Conservation (phyloP, 2,888 invertebrate species). For the Luperina nickerlii region DNA sequence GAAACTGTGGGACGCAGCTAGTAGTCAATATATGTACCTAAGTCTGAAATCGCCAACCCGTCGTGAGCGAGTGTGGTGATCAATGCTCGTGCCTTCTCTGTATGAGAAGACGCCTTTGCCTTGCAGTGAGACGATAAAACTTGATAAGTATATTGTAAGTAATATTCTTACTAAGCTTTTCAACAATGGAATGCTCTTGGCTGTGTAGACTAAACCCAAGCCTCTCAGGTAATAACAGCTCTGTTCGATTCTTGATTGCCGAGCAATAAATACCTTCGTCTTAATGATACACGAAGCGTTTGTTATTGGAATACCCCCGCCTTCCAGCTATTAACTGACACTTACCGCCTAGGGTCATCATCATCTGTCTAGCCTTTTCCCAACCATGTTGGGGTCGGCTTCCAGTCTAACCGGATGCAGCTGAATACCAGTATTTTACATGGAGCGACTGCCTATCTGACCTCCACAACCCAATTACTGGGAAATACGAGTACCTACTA, state of each 20-base stretch:
- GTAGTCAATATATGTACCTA: neutral
- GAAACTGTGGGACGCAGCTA: too few relatives aligned
- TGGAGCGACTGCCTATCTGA: too few relatives aligned
- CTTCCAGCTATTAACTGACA: neutral
- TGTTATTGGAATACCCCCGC: conserved; percentile 21
- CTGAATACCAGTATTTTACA: too few relatives aligned
- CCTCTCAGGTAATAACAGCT: conserved; percentile 14
- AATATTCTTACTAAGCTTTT: neutral
- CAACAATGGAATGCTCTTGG: neutral
- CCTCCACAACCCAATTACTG: too few relatives aligned
- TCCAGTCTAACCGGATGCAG: too few relatives aligned
- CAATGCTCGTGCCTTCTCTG: neutral
- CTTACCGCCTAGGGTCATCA: neutral
- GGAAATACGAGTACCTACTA: neutral
- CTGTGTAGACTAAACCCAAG: neutral
- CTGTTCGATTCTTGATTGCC: neutral
- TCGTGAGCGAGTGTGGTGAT: neutral
- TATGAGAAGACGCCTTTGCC: neutral
- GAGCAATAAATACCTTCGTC: conserved; percentile 26
- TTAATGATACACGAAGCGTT: conserved; percentile 28
- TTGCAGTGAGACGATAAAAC: neutral
- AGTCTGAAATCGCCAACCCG: neutral
- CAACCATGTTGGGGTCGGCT: too few relatives aligned
- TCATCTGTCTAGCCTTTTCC: too few relatives aligned
- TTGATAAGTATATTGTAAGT: neutral